These are phyloP conservation scores for Noctua comes DNA, from an alignment of 2,888 invertebrate species.

Conservation along the genomic window DNA sequence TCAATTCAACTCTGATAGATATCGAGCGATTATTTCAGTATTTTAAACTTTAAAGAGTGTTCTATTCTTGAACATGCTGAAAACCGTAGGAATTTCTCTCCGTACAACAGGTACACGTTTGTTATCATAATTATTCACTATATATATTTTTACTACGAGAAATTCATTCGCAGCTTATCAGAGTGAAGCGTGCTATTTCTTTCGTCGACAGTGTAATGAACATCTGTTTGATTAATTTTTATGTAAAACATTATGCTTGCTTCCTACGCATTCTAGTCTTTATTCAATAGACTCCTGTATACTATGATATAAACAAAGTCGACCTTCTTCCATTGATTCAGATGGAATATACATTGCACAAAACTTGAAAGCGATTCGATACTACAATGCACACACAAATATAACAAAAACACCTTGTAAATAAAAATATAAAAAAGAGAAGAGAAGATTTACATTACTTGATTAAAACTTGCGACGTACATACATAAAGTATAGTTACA, in stretches of 20 bases:
- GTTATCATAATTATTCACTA: conserved; percentile 57
- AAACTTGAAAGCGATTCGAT: conserved; percentile 14
- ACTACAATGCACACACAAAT: background rate
- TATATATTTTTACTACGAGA: conserved; percentile 53
- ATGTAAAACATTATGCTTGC: conserved; percentile 44
- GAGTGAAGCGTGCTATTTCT: conserved; percentile 49
- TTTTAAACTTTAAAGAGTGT: conserved; percentile 38
- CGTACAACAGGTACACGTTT: conserved; percentile 31
- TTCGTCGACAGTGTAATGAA: conserved; percentile 53
- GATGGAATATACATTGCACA: conserved; percentile 32
- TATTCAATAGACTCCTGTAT: conserved; percentile 4
- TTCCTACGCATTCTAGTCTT: conserved; percentile 31
- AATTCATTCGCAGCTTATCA: conserved; percentile 48
- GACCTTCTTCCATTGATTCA: conserved; percentile 33
- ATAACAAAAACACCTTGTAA: background rate
- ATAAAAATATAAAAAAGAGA: conserved; percentile 17
- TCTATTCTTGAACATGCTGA: conserved; percentile 41
- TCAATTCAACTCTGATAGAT: conserved; percentile 52
- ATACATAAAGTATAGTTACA: conserved; percentile 13
- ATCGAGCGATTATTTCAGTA: conserved; percentile 35
- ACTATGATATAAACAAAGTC: conserved; percentile 34
- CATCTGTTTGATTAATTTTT: conserved; percentile 54
- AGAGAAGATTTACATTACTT: conserved; percentile 29
- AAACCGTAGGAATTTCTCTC: conserved; percentile 38
- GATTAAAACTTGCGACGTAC: conserved; percentile 31